These are phyloP conservation scores for Limonius californicus DNA, from an alignment of 1,140 invertebrate species.

Conservation along the genomic window DNA sequence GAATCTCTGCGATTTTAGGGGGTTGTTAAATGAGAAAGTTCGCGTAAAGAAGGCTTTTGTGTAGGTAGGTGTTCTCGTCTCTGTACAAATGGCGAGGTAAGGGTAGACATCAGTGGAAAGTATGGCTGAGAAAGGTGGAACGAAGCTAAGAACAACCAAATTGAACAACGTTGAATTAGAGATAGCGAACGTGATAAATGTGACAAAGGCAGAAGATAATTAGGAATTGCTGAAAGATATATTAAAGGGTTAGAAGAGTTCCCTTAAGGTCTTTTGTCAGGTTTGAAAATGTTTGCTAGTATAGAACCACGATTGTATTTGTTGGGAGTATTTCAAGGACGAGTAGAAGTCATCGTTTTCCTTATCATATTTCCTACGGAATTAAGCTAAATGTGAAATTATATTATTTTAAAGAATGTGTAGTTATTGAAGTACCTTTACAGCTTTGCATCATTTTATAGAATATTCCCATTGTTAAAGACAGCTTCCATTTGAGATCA, in stretches of 20 bases:
- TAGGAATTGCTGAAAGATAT: slow-evolving; percentile 22
- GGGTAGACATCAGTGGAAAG: slow-evolving; percentile 26
- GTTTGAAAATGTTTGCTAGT: background rate
- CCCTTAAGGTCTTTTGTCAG: slow-evolving; percentile 11
- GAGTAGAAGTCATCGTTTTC: background rate
- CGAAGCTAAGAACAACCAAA: slow-evolving; percentile 8
- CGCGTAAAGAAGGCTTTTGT: no score
- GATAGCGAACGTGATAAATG: slow-evolving; percentile 23
- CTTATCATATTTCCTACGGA: no score
- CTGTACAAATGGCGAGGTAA: no score
- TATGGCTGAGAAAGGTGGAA: background rate
- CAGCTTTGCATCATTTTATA: no score
- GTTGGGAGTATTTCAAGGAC: background rate
- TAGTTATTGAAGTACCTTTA: no score
- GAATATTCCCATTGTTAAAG: no score
- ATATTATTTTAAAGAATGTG: no score
- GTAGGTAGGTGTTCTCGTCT: no score
- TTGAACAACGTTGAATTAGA: slow-evolving; percentile 21
- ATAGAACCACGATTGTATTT: background rate
- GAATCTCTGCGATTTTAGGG: no score
- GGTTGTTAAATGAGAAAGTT: no score
- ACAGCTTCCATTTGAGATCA: no score
- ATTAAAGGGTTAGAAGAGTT: slow-evolving; percentile 18
- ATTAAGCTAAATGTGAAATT: background rate
- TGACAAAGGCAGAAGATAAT: slow-evolving; percentile 22